Evolutionary conservation across 2,888 invertebrate genomes (phyloP), one percentile per base, ranked within the genome.

Genomic region (Cerastis rubricosa): DNA sequence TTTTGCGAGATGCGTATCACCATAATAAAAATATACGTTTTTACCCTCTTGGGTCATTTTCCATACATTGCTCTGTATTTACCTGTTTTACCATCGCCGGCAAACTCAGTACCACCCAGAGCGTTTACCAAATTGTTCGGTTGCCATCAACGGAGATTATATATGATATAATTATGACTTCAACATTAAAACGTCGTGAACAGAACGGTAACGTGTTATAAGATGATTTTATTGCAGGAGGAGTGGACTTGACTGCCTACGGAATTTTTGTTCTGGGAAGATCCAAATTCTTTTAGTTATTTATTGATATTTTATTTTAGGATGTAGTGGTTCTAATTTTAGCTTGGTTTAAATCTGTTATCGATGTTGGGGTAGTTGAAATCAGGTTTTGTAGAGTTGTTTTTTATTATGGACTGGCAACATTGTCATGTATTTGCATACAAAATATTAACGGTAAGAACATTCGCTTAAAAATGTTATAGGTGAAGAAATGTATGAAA

Each of bases 131-230:
- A 86, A 87, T 89, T 87, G 81, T 81, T 80, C 65, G 72, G 65
- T 71, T 71, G 74, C 63, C 80, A 78, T 85, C 67, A 80, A 65
- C 70, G 73, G 69, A 75, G 67, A 84, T 83, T 79, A 74, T 85
- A 86, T 85, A 86, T 87, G 74, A 86, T 86, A 83, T 84, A 87
- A 89, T 87, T 86, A 87, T 80, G 74, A 78, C 76, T 79, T 74
- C 69, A 74, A 57, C 72, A 70, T 83, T 85, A 83, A 83, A 85
- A 85, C 74, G 73, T 84, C 82, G 45, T 75, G 74, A 69, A 57
- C 75, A 70, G 45, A 67, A 45, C 54, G 45, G 66, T 73, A 67
- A 84, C 43, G 63, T 78, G 70, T 84, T 76, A 45, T 25, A 65
- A 25, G 71, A 59, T 25, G 73, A 19, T 82, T 84, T 79, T 76